phyloP scores from a whole-genome alignment of 2,113 vertebrate genomes.

The Scophthalmus maximus region DNA sequence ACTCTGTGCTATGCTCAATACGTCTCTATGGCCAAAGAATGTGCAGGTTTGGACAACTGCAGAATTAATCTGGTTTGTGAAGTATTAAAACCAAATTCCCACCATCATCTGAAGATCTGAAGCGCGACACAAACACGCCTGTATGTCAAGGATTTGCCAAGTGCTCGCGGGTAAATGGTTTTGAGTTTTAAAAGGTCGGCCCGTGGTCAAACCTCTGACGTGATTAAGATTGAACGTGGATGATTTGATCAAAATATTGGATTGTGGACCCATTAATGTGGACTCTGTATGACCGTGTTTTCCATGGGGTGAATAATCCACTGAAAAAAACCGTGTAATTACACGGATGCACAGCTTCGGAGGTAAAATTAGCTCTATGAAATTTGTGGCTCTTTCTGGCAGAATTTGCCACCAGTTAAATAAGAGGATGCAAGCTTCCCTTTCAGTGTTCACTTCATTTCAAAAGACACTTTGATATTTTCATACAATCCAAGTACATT shows the following conservation, averaged over 20 bases:
- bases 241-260: not conserved
- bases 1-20: not conserved
- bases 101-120: too few relatives aligned
- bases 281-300: not conserved
- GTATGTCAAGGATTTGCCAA: too few relatives aligned
- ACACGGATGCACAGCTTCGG: too few relatives aligned
- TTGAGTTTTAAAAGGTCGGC: not conserved
- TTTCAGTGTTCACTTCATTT: too few relatives aligned
- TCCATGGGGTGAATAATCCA: not conserved
- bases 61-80: not conserved
- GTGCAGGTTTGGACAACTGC: not conserved
- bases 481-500: too few relatives aligned
- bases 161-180: not conserved
- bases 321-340: too few relatives aligned
- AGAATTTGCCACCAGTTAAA: too few relatives aligned
- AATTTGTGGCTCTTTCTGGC: too few relatives aligned
- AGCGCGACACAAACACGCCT: too few relatives aligned
- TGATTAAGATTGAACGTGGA: not conserved
- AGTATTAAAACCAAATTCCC: not conserved
- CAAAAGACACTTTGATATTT: too few relatives aligned
- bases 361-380: too few relatives aligned
- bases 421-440: too few relatives aligned
- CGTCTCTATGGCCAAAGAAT: not conserved
- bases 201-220: not conserved
- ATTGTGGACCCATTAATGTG: not conserved